Percentiles rank a stretch among this genome's conserved stretches.
phyloP scores from a whole-genome alignment of 2,797 vertebrate genomes.

The Peromyscus attwateri region DNA sequence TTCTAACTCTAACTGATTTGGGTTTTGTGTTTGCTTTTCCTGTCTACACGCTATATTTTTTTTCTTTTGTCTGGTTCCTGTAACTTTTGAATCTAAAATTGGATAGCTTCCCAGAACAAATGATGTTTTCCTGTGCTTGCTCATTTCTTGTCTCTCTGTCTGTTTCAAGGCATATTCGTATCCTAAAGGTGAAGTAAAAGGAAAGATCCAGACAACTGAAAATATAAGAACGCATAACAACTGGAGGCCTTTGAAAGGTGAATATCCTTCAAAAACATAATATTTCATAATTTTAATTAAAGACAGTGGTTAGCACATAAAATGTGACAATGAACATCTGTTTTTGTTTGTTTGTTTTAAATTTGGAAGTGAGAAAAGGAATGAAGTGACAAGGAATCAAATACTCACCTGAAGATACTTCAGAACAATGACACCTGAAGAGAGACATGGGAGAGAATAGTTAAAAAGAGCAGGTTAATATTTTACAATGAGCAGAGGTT shows the following conservation, averaged over 20 bases:
- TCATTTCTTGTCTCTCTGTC: constrained; percentile 2
- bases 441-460: not conserved
- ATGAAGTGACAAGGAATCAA: not conserved
- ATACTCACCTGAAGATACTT: not conserved
- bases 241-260: not conserved
- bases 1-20: constrained; percentile 31
- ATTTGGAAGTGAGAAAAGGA: not conserved
- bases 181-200: not conserved
- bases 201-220: not conserved
- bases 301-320: not conserved
- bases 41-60: not conserved
- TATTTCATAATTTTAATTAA: constrained; percentile 31
- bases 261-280: not conserved
- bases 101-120: constrained; percentile 33
- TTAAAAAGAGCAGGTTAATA: constrained; percentile 16
- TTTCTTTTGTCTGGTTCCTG: constrained; percentile 11
- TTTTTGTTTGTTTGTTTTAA: not conserved
- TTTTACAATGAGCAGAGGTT: not conserved
- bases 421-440: not conserved
- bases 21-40: constrained; percentile 34
- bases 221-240: not conserved
- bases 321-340: not conserved
- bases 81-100: constrained; percentile 56
- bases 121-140: not conserved
- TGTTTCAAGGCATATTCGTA: not conserved